Evolutionary conservation across 2,113 vertebrate species (phyloP), one percentile per base, ranked within the genome.

Genomic region (Xiphias gladius): DNA sequence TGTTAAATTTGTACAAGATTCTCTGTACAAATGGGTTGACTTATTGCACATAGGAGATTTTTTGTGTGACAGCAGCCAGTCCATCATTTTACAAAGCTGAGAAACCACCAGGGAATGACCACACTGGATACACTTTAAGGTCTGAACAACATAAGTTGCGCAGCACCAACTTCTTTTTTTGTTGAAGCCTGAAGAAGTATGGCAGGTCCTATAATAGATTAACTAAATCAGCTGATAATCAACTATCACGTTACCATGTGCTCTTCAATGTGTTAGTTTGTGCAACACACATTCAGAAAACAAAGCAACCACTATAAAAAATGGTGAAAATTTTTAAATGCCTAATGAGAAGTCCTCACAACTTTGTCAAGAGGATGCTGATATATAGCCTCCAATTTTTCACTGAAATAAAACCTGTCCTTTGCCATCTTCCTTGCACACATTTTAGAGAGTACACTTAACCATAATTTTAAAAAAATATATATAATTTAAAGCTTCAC

Each of bases 401-500:
- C 57, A 37, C 43, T 26, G 7, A 52, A 64, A 75, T 63, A 43
- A 3, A 79, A 64, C 28, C 37, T 52, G 30, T 66, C 30, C 8
- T 69, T n/a, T n/a, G 66, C 61, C 20, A 9, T 66, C 30, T 35
- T 55, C 67, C 35, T 54, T 24, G 17, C 12, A 52, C 54, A 62
- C 20, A 14, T 62, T 88, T 65, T 5, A 66, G 10, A 48, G 14
- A 54, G 54, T 14, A 20, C 46, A 62, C 24, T 73, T 17, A 17
- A 50, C 65, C 59, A 73, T 58, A 50, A 13, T n/a, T n/a, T n/a
- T n/a, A n/a, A n/a, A n/a, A n/a, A n/a, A n/a, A n/a, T n/a, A n/a
- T n/a, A n/a, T 32, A 20, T 61, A 64, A 83, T 76, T 82, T 59
- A 79, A 70, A 84, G 48, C 62, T 62, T 84, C 43, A 35, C 66